Evolutionary conservation across 2,113 vertebrate species (phyloP).

Genomic region (Ivindomyrus marchei): DNA sequence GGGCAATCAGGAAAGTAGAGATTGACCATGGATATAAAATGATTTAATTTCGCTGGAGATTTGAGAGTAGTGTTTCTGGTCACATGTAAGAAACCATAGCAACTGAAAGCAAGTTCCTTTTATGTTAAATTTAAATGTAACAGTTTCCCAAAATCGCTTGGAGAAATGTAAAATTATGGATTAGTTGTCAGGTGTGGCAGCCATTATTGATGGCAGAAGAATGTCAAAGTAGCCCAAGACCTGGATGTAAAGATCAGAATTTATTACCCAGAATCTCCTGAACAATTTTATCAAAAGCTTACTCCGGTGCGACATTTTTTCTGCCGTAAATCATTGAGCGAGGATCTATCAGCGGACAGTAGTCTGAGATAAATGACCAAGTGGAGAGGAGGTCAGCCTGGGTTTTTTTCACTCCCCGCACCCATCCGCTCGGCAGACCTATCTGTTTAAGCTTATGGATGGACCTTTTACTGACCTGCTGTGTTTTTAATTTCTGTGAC

Average conservation of each 20-base stretch:
- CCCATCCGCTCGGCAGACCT: slow-evolving; percentile 77
- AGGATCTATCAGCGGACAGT: slow-evolving; percentile 96
- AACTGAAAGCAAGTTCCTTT: slow-evolving; percentile 40
- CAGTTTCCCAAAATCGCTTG: slow-evolving; percentile 69
- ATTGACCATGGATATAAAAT: slow-evolving; percentile 31
- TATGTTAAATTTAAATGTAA: slow-evolving; percentile 66
- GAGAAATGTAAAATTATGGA: slow-evolving; percentile 84
- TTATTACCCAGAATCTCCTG: slow-evolving; percentile 98
- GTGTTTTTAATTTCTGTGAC: slow-evolving; percentile 75
- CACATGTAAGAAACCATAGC: slow-evolving; percentile 20
- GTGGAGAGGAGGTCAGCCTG: slow-evolving; percentile 94
- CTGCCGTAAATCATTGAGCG: slow-evolving; percentile 93
- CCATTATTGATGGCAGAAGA: slow-evolving; percentile 91
- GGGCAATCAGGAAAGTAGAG: not conserved
- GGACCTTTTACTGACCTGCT: slow-evolving; percentile 78
- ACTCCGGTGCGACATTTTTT: slow-evolving; percentile 98
- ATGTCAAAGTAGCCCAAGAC: slow-evolving; percentile 91
- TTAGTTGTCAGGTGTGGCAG: slow-evolving; percentile 82
- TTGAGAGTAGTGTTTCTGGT: slow-evolving; percentile 36
- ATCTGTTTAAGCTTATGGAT: slow-evolving; percentile 83
- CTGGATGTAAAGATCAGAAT: slow-evolving; percentile 97
- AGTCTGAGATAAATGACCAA: slow-evolving; percentile 93
- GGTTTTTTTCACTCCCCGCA: slow-evolving; percentile 78
- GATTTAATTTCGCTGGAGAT: slow-evolving; percentile 46
- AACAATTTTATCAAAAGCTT: slow-evolving; percentile 99